Evolutionary conservation across 53 echinoderm and acorn worm species (phyloP).

Genomic region (Luidia sarsii): DNA sequence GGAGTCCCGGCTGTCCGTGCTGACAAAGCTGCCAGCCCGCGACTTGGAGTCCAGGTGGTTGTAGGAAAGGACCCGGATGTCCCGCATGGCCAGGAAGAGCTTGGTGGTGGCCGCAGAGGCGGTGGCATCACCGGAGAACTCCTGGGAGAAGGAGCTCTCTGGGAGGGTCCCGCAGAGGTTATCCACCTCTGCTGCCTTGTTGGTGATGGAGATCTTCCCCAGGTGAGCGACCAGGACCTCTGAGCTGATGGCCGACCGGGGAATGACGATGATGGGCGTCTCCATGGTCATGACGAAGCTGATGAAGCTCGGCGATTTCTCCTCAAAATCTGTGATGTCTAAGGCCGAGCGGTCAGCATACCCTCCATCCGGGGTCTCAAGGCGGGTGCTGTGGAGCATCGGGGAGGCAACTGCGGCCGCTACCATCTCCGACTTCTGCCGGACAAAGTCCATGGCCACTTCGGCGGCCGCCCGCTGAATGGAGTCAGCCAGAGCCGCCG

Average conservation of each 20-base stretch:
- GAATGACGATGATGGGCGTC: slow-evolving; percentile 89
- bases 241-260: slow-evolving; percentile 75
- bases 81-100: slow-evolving; percentile 74
- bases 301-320: slow-evolving; percentile 13
- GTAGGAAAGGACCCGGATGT: slow-evolving; percentile 91
- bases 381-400: slow-evolving; percentile 66
- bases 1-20: slow-evolving; percentile 30
- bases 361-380: slow-evolving; percentile 51
- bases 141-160: not conserved
- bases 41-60: slow-evolving; percentile 77
- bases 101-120: slow-evolving; percentile 26
- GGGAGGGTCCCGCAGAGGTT: not conserved
- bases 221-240: slow-evolving; percentile 94
- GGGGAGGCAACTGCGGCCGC: slow-evolving; percentile 60
- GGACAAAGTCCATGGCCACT: slow-evolving; percentile 90
- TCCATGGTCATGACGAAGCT: slow-evolving; percentile 89
- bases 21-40: slow-evolving; percentile 28
- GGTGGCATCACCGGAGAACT: not conserved
- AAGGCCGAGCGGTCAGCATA: not conserved
- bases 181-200: slow-evolving; percentile 11
- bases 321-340: slow-evolving; percentile 10
- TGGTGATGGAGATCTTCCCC: slow-evolving; percentile 77
- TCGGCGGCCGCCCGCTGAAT: slow-evolving; percentile 92
- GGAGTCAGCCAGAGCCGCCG: slow-evolving; percentile 77
- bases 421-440: slow-evolving; percentile 61